Evolutionary conservation across 2,113 vertebrate genomes (phyloP).

Genomic region (Daboia siamensis): DNA sequence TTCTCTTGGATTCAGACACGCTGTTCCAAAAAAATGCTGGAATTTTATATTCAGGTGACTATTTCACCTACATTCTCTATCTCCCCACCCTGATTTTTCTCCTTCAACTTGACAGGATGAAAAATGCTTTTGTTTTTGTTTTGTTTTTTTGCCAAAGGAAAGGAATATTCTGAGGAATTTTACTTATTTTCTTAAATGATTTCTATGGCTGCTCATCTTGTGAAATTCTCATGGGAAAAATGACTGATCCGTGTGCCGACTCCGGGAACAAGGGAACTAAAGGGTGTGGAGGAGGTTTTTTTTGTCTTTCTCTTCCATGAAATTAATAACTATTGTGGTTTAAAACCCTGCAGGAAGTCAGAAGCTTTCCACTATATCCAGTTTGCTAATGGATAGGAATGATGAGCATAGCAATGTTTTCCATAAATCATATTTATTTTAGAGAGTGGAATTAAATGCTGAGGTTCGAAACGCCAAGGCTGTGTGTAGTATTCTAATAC

Average conservation of each 20-base stretch:
- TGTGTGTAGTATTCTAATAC: background rate
- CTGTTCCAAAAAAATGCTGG: background rate
- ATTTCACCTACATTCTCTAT: background rate
- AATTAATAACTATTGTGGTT: background rate
- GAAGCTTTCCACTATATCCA: background rate
- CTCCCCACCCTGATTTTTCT: background rate
- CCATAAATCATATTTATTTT: background rate
- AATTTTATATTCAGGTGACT: background rate
- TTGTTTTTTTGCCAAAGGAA: background rate
- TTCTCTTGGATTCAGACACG: background rate
- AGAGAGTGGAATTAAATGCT: background rate
- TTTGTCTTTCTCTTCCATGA: background rate
- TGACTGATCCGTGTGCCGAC: background rate
- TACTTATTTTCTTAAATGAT: background rate
- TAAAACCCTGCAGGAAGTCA: background rate
- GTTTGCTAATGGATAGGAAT: background rate
- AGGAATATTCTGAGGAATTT: background rate
- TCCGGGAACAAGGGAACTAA: background rate
- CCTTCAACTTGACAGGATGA: background rate
- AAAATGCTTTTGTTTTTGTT: background rate
- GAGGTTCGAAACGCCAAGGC: background rate
- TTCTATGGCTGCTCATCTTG: background rate
- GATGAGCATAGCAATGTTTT: background rate
- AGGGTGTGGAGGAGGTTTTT: background rate
- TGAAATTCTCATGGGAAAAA: background rate